A percentile compares a stretch with the other conserved stretches of the same genome.
Evolutionary conservation across 2,888 invertebrate species (phyloP).

Genomic region (Pterostichus madidus): DNA sequence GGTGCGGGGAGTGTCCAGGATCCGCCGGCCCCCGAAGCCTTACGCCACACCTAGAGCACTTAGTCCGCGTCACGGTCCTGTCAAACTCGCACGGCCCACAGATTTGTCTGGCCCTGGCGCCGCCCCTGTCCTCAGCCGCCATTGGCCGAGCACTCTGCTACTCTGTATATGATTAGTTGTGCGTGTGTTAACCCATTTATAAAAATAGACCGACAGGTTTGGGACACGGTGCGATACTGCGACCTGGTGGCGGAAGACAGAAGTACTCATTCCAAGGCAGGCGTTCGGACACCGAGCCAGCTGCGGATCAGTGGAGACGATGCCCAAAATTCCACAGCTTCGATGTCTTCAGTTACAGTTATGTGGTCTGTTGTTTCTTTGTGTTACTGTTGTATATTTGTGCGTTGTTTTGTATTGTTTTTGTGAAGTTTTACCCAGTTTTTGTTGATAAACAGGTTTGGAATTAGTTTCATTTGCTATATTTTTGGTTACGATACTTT

Average conservation of each 20-base stretch:
- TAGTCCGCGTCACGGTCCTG: conserved; percentile 77
- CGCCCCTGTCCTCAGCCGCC: conserved; percentile 74
- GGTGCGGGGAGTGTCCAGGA: conserved; percentile 72
- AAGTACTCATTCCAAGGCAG: conserved; percentile 72
- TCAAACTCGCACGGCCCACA: conserved; percentile 77
- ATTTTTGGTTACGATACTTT: too few relatives aligned
- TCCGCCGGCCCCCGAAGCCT: conserved; percentile 73
- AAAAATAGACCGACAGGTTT: conserved; percentile 67
- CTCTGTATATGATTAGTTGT: conserved; percentile 75
- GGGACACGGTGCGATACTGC: conserved; percentile 73
- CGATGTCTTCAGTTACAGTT: background rate
- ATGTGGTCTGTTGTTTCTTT: background rate
- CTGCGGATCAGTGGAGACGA: conserved; percentile 2
- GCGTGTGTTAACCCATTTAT: conserved; percentile 63
- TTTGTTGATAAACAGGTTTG: background rate
- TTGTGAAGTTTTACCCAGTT: background rate
- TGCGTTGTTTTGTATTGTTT: background rate
- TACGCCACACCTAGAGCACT: conserved; percentile 77
- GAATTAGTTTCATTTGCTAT: background rate
- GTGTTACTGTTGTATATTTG: background rate
- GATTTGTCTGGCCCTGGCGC: conserved; percentile 76
- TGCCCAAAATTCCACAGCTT: background rate
- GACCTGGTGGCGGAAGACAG: conserved; percentile 72
- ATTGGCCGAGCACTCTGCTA: conserved; percentile 75
- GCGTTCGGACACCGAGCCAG: conserved; percentile 3